Percentiles rank a stretch among this genome's conserved stretches.
Conservation (phyloP, 2,888 invertebrate species). For the Dicyrtoma fusca region DNA sequence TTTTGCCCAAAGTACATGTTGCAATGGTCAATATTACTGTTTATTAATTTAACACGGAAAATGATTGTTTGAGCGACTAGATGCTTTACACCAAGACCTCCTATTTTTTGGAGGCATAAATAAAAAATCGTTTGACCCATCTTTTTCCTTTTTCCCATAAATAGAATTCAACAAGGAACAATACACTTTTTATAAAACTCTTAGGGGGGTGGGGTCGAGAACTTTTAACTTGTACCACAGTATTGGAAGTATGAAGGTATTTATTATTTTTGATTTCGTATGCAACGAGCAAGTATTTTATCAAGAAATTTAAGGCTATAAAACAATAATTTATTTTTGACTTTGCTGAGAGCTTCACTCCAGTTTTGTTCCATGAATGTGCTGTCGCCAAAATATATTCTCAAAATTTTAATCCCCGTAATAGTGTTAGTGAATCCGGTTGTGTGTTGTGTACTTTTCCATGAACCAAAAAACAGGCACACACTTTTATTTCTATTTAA, state of each 20-base stretch:
- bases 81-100: background rate
- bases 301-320: background rate
- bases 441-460: background rate
- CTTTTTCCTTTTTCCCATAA: background rate
- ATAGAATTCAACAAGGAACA: background rate
- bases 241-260: constrained; percentile 4
- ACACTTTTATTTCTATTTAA: background rate
- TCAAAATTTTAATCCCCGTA: background rate
- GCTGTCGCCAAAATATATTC: background rate
- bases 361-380: background rate
- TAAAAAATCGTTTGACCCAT: background rate
- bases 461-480: background rate
- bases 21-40: too few relatives aligned
- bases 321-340: background rate
- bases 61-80: background rate
- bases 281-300: background rate
- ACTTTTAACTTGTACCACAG: constrained; percentile 9
- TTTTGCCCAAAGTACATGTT: too few relatives aligned
- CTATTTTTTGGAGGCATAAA: background rate
- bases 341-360: background rate
- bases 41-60: background rate
- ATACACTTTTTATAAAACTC: background rate
- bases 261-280: background rate
- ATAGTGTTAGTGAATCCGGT: background rate
- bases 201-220: constrained; percentile 15